A percentile compares a stretch with the other conserved stretches of the same genome.
These are phyloP conservation scores for Pagrus major DNA, from an alignment of 2,113 vertebrate species.

Conservation along the genomic window DNA sequence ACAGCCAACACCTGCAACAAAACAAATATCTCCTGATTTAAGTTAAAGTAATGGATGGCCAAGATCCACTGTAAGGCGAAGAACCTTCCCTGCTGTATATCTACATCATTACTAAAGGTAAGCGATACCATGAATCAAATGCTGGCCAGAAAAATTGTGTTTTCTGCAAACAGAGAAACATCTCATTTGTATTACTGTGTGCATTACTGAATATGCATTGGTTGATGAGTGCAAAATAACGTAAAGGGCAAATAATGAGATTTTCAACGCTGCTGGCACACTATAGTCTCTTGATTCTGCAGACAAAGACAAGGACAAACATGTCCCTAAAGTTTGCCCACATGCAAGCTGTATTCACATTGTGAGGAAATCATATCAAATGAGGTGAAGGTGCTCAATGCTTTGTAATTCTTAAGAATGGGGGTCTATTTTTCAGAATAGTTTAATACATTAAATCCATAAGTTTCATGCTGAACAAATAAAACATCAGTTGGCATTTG, in stretches of 20 bases:
- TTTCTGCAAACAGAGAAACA: slow-evolving; percentile 1
- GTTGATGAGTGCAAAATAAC: slow-evolving; percentile 22
- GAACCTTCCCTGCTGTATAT: neutral
- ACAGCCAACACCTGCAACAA: slow-evolving; percentile 71
- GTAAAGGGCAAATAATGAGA: slow-evolving; percentile 10
- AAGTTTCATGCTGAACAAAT: neutral
- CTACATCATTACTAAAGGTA: neutral
- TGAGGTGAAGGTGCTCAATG: neutral
- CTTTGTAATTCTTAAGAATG: neutral
- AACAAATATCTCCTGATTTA: neutral
- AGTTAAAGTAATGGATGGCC: neutral
- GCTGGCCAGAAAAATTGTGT: neutral
- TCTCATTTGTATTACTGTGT: neutral
- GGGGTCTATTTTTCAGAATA: neutral
- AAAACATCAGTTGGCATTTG: neutral
- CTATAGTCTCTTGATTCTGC: neutral
- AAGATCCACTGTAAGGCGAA: slow-evolving; percentile 8
- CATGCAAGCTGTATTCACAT: neutral
- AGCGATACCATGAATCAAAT: neutral
- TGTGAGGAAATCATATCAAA: neutral
- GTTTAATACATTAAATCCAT: neutral
- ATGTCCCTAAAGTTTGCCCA: slow-evolving; percentile 2
- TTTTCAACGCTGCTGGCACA: slow-evolving; percentile 11
- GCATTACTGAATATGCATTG: neutral
- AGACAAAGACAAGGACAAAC: slow-evolving; percentile 8